Percentiles rank a stretch among this genome's conserved stretches.
phyloP scores from a whole-genome alignment of 1,140 invertebrate species.

The Brachionus calyciflorus region DNA sequence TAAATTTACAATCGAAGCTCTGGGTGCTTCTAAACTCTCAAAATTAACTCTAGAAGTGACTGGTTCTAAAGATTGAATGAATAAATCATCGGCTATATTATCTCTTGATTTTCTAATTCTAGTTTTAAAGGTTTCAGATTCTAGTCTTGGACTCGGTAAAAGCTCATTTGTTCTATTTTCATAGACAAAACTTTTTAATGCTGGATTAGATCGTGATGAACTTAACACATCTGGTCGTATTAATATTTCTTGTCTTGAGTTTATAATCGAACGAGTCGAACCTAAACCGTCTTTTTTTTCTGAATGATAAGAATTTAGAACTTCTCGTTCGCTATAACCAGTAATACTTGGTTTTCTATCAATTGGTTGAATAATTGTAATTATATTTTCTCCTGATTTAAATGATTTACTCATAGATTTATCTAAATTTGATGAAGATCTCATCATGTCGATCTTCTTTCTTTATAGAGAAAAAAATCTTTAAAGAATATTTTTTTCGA shows the following conservation, averaged over 20 bases:
- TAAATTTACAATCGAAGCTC: not conserved
- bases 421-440: not conserved
- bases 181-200: not conserved
- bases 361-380: not conserved
- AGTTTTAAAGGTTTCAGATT: not conserved
- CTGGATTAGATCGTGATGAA: not conserved
- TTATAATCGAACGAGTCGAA: too few species aligned
- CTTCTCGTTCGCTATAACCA: not conserved
- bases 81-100: constrained; percentile 1
- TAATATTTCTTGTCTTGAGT: too few species aligned
- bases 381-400: not conserved
- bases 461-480: not conserved
- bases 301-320: not conserved
- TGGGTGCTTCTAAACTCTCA: not conserved
- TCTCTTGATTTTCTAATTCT: not conserved
- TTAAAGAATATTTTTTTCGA: not conserved
- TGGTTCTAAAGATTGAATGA: not conserved
- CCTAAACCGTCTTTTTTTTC: not conserved
- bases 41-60: not conserved
- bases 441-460: not conserved
- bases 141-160: constrained; percentile 3
- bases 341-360: constrained; percentile 9
- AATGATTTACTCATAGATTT: not conserved
- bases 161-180: not conserved
- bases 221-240: not conserved